These are phyloP conservation scores for Panagrolaimus sp. DNA, from an alignment of 1,140 invertebrate species.

Conservation along the genomic window DNA sequence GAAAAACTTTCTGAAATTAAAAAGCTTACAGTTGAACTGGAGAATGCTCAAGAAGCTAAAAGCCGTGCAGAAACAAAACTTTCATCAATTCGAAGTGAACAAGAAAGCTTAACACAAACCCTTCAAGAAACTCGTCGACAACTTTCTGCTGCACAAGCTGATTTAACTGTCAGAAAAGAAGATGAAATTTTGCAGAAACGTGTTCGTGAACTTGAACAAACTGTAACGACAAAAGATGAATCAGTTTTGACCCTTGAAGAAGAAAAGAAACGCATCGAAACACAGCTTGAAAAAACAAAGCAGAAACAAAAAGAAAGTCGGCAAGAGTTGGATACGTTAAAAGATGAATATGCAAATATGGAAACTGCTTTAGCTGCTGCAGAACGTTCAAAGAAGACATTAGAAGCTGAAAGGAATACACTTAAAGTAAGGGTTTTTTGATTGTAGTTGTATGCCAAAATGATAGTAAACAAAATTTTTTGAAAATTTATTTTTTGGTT, in stretches of 20 bases:
- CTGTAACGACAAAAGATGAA: conserved; percentile 16
- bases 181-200: neutral
- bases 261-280: conserved; percentile 25
- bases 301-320: conserved; percentile 23
- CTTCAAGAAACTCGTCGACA: neutral
- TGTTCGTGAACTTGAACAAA: conserved; percentile 20
- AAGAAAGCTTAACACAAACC: conserved; percentile 7
- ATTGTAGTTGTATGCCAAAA: no score
- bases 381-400: conserved; percentile 24
- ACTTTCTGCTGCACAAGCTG: neutral
- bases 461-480: no score
- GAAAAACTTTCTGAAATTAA: neutral
- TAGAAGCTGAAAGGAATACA: conserved; percentile 24
- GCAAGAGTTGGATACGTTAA: conserved; percentile 25
- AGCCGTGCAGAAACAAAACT: conserved; percentile 11
- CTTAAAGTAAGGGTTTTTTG: conserved; percentile 12
- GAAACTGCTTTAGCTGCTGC: conserved; percentile 7
- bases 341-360: conserved; percentile 19
- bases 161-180: neutral
- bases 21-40: neutral
- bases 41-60: neutral
- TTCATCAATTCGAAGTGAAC: conserved; percentile 12
- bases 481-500: no score
- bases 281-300: conserved; percentile 7
- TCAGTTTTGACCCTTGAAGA: conserved; percentile 13